Evolutionary conservation across 1,140 invertebrate species (phyloP).

Genomic region (Chelonus insularis): DNA sequence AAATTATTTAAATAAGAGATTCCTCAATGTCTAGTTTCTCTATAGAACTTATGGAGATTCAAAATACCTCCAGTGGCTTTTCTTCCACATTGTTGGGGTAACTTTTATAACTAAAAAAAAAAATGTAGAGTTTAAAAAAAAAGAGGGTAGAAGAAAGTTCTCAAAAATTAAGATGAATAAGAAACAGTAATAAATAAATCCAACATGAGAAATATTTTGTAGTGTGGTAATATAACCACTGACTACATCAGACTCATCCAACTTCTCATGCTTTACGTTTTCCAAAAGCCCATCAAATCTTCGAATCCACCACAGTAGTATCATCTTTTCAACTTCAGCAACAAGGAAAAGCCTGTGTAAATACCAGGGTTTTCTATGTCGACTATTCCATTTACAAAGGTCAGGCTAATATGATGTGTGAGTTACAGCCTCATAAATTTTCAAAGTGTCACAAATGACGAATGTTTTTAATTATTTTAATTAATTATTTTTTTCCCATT

Average conservation of each 20-base stretch:
- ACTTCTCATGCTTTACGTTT: not conserved
- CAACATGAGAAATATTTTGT: not conserved
- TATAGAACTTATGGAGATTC: no score
- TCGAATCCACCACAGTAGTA: not conserved
- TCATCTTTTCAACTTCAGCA: conserved; percentile 1
- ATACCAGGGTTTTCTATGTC: not conserved
- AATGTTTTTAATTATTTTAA: not conserved
- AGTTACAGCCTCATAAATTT: not conserved
- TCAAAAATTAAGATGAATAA: no score
- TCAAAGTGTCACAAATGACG: not conserved
- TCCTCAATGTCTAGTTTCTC: no score
- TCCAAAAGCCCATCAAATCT: not conserved
- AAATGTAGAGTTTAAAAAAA: no score
- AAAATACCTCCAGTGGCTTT: no score
- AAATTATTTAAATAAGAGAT: no score
- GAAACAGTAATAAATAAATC: not conserved
- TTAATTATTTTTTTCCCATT: not conserved
- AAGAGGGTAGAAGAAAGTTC: no score
- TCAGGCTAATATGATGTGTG: not conserved
- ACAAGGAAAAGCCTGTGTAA: conserved; percentile 1
- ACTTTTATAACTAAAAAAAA: no score
- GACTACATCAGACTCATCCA: conserved; percentile 6
- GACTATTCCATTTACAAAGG: not conserved
- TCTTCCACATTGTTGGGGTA: no score
- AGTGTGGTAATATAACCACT: conserved; percentile 8